Conservation (phyloP, 2,888 invertebrate species). For the Oscheius sp. region DNA sequence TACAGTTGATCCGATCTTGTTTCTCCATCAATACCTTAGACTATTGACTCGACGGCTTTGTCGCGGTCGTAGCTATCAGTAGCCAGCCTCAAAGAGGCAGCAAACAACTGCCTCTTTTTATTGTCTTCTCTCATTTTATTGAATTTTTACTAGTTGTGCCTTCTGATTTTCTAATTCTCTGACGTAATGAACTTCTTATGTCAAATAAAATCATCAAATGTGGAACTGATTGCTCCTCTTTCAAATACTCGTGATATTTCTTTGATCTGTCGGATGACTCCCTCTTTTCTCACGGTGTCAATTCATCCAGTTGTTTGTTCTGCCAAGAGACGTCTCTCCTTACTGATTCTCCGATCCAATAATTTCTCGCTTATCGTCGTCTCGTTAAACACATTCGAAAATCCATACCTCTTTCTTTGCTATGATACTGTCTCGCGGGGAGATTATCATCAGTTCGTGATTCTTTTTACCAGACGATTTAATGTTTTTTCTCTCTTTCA, state of each 20-base stretch:
- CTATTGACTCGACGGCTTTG: slow-evolving; percentile 22
- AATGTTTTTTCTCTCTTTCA: neutral
- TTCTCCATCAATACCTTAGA: no score
- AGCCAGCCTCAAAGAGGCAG: neutral
- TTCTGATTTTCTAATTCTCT: no score
- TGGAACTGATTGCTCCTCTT: neutral
- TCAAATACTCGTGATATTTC: neutral
- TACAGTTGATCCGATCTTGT: neutral
- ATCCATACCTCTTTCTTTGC: neutral
- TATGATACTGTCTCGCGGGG: neutral
- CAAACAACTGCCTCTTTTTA: no score
- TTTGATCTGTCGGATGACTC: neutral
- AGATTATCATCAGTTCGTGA: slow-evolving; percentile 10
- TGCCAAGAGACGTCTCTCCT: neutral
- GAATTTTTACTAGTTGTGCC: no score
- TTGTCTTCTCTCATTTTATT: neutral
- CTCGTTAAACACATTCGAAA: neutral
- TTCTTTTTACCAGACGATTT: neutral
- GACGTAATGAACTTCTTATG: no score
- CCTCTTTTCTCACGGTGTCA: slow-evolving; percentile 24
- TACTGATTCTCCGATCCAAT: neutral
- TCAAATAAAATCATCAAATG: no score
- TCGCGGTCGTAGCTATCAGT: neutral
- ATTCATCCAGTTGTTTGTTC: slow-evolving; percentile 25
- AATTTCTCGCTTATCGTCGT: neutral